A percentile compares a stretch with the other conserved stretches of the same genome.
phyloP scores from a whole-genome alignment of 2,888 invertebrate genomes.

The Himalopsyche anomala region DNA sequence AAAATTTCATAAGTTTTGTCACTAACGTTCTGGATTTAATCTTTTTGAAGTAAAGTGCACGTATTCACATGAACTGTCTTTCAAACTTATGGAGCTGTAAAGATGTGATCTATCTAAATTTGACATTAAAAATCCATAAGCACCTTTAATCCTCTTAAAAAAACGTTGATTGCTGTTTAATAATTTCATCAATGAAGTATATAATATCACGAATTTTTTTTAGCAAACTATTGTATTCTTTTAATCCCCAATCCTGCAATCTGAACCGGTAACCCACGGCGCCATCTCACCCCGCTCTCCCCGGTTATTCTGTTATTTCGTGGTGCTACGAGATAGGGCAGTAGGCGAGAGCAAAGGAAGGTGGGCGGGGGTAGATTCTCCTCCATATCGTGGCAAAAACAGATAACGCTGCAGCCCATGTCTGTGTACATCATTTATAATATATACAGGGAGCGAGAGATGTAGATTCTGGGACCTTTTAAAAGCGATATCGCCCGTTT shows the following conservation, averaged over 20 bases:
- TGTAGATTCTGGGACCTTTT: slow-evolving; percentile 65
- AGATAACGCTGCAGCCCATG: slow-evolving; percentile 64
- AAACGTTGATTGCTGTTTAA: too few relatives aligned
- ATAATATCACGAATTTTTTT: too few relatives aligned
- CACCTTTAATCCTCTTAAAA: too few relatives aligned
- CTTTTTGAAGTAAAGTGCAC: too few relatives aligned
- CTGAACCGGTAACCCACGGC: slow-evolving; percentile 22
- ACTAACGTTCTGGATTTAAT: too few relatives aligned
- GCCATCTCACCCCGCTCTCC: slow-evolving; percentile 35
- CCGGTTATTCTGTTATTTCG: slow-evolving; percentile 58
- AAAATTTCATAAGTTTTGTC: too few relatives aligned
- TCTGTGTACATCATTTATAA: slow-evolving; percentile 65
- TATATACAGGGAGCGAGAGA: slow-evolving; percentile 56
- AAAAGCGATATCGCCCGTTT: slow-evolving; percentile 64
- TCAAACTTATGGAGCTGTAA: too few relatives aligned
- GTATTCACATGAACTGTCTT: too few relatives aligned
- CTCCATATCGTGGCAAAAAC: slow-evolving; percentile 62
- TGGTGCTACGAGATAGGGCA: slow-evolving; percentile 52
- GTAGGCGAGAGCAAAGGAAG: slow-evolving; percentile 50
- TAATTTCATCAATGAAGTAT: too few relatives aligned
- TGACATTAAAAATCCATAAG: too few relatives aligned
- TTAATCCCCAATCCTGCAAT: neutral
- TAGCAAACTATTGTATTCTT: neutral
- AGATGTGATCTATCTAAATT: too few relatives aligned
- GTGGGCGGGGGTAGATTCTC: slow-evolving; percentile 52